Evolutionary conservation across 1,140 invertebrate species (phyloP), one percentile per base, ranked within the genome.

Genomic region (Neelides sp.): DNA sequence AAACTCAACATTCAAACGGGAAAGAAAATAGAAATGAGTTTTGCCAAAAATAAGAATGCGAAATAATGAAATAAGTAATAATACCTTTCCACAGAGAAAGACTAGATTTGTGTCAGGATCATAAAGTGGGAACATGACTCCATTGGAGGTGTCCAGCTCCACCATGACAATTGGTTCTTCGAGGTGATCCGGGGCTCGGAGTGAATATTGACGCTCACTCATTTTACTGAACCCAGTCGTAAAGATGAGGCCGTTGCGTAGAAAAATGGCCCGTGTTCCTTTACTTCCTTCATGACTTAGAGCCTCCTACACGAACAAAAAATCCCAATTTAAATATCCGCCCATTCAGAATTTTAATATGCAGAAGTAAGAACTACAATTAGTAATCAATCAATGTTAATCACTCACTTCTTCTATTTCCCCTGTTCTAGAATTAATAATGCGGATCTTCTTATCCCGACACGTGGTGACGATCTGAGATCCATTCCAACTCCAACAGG

Each of bases 211-310:
- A 37, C 94, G 73, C 70, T 97, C 92, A 47, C 90, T 94, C 77
- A 88, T 88, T 68, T 88, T 85, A 57, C 89, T 94, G 72, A 98
- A 98, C 13, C 94, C 95, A 8, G 93, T 97, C 1, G 93, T 96
- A 64, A 98, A 92, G 24, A 98, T 83, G 20, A 93, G 73, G 42
- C 88, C 88, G 64, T 83, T 80, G 61, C 77, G 75, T 55, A 68
- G 71, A 71, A 93, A 98, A 61, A 98, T 90, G 13, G 90, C 91
- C 55, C 93, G 75, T 0, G 91, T 91, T 7, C 92, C 89, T 71
- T 98, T 97, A 49, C 86, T 85, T 50, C 94, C 93, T 69, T 94
- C 88, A 65, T 98, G 94, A 20, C 89, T 87, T 17, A 87, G 71
- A 22, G 87, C 89, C 68, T 96, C 88, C 67, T 78, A 55, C 17